Percentiles rank a stretch among this genome's conserved stretches.
Conservation (phyloP, 2,888 invertebrate genomes). For the Archaeoteleia sp. region DNA sequence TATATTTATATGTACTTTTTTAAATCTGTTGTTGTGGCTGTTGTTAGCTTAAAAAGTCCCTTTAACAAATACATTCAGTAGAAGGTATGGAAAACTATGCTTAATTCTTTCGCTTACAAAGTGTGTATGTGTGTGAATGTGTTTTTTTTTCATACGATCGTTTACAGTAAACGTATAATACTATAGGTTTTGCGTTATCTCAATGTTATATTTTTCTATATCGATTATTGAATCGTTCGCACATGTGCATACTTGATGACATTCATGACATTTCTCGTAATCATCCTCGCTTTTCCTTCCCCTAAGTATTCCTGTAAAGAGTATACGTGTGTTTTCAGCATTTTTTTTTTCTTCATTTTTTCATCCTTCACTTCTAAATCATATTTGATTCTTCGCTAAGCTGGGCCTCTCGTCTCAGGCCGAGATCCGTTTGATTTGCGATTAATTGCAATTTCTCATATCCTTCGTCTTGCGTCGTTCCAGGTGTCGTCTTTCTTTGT, state of each 20-base stretch:
- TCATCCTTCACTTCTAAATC: slow-evolving; percentile 50
- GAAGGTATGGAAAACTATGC: slow-evolving; percentile 68
- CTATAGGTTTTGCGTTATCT: slow-evolving; percentile 64
- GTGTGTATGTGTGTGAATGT: slow-evolving; percentile 55
- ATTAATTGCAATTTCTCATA: slow-evolving; percentile 63
- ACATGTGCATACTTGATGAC: slow-evolving; percentile 40
- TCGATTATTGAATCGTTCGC: slow-evolving; percentile 49
- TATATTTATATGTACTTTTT: slow-evolving; percentile 15
- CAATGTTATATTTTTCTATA: slow-evolving; percentile 56
- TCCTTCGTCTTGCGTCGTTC: too few species aligned
- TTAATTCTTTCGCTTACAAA: slow-evolving; percentile 63
- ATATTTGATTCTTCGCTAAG: slow-evolving; percentile 71
- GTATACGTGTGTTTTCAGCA: slow-evolving; percentile 29
- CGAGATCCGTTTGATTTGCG: slow-evolving; percentile 71
- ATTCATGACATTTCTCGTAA: slow-evolving; percentile 20
- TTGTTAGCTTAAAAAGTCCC: slow-evolving; percentile 56
- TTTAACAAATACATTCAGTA: slow-evolving; percentile 67
- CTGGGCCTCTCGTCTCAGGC: slow-evolving; percentile 64
- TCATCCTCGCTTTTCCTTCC: slow-evolving; percentile 13
- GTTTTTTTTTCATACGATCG: slow-evolving; percentile 60
- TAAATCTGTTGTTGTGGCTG: slow-evolving; percentile 45
- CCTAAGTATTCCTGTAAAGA: slow-evolving; percentile 17
- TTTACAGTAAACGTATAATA: slow-evolving; percentile 67
- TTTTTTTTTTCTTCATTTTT: slow-evolving; percentile 7
- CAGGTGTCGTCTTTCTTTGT: too few species aligned